Conservation (phyloP, 2,888 invertebrate species). For the Cephus pulcher region DNA sequence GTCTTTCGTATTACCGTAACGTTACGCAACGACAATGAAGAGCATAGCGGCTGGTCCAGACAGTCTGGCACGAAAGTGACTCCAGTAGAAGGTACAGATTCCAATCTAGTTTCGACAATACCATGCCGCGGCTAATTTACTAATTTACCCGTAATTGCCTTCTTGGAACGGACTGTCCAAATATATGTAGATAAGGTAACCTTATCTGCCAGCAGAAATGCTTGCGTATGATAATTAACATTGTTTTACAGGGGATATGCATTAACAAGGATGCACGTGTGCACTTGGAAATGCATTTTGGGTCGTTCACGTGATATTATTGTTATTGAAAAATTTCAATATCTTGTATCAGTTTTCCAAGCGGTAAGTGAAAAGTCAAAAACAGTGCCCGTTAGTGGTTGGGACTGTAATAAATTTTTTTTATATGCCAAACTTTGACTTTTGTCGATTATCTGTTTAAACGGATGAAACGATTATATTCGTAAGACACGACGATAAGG, state of each 20-base stretch:
- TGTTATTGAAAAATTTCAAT: background rate
- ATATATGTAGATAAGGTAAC: slow-evolving; percentile 29
- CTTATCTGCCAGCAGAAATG: background rate
- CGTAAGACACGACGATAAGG: background rate
- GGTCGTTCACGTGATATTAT: background rate
- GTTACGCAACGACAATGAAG: background rate
- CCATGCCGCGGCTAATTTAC: slow-evolving; percentile 43
- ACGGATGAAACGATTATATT: background rate
- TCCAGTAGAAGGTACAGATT: slow-evolving; percentile 42
- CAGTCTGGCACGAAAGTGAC: slow-evolving; percentile 20
- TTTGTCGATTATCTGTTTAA: background rate
- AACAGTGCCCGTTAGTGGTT: no score
- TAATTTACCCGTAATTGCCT: slow-evolving; percentile 52
- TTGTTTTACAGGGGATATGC: background rate
- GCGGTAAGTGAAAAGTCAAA: background rate
- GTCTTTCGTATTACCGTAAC: background rate
- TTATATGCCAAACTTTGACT: background rate
- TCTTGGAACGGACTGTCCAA: slow-evolving; percentile 45
- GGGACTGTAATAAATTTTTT: background rate
- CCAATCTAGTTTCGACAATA: slow-evolving; percentile 46
- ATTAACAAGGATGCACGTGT: background rate
- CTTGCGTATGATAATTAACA: background rate
- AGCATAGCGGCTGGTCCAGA: background rate
- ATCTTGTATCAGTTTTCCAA: background rate
- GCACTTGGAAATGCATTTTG: background rate